Evolutionary conservation across 1,140 invertebrate genomes (phyloP), one percentile per base, ranked within the genome.

Genomic region (Drosophila nigrodunni): DNA sequence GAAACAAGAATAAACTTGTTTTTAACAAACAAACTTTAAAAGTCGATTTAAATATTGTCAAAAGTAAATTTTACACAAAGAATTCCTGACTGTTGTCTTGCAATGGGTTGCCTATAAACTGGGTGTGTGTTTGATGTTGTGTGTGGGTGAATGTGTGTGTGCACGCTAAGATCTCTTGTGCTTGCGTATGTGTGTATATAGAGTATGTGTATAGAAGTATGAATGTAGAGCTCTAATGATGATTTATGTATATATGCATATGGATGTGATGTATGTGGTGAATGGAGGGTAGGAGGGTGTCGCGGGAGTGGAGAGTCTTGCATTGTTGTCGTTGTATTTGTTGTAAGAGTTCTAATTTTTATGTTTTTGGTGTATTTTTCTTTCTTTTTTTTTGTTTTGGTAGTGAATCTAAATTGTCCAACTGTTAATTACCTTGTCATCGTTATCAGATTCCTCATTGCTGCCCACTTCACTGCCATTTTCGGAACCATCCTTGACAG

Each of bases 371-470:
- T 46, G 43, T 18, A 46, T 8, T 15, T 30, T 43, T 59, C 46
- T n/a, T 44, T 8, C 46, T 46, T 13, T 8, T 46, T 15, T 44
- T 41, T 44, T 18, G 15, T 44, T 18, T 15, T 15, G 39, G 21
- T 59, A 2, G 54, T 10, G 37, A 5, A 30, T 5, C 41, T 60
- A 62, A 49, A 30, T 30, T 30, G 3, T 62, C 35, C 49, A 62
- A 50, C 46, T 78, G 67, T 93, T 91, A 91, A 95, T 95, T 95
- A 97, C 97, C 95, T 97, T 97, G 85, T 97, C 97, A 92, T 97
- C 97, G 82, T 95, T 95, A 87, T 97, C 97, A 54, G 96, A 97
- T 82, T 97, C 97, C 77, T 97, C 96, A 87, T 97, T 97, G 41
- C 96, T 97, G 35, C 95, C 96, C 60, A 94, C 92, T 88, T 96